A percentile compares a stretch with the other conserved stretches of the same genome.
These are phyloP conservation scores for Mizuhopecten yessoensis DNA, from an alignment of 1,140 invertebrate species.

Conservation along the genomic window DNA sequence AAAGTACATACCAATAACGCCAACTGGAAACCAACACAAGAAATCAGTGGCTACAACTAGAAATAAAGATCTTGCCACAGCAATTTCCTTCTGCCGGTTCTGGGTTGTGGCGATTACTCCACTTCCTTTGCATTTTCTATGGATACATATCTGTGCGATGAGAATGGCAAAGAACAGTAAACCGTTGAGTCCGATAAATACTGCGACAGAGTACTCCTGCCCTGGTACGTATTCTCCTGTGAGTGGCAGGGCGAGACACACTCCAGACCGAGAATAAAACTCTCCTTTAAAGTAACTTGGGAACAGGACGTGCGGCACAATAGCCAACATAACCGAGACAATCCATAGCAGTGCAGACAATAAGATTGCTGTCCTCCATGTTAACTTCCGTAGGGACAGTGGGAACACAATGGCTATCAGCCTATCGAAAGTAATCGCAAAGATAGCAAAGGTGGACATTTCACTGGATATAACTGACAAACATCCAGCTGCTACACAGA, in stretches of 20 bases:
- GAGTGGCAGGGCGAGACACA: slow-evolving; percentile 46
- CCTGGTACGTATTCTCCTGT: slow-evolving; percentile 5
- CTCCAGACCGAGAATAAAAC: slow-evolving; percentile 28
- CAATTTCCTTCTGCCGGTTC: slow-evolving; percentile 54
- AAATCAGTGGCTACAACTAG: slow-evolving; percentile 66
- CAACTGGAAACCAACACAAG: slow-evolving; percentile 71
- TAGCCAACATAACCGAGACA: background rate
- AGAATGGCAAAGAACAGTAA: background rate
- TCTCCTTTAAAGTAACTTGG: slow-evolving; percentile 20
- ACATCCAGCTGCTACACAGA: background rate
- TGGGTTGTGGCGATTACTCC: background rate
- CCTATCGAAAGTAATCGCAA: background rate
- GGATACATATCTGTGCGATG: background rate
- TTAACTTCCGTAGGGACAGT: background rate
- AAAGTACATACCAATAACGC: slow-evolving; percentile 61
- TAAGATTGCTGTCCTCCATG: background rate
- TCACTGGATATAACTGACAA: background rate
- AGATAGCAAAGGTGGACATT: too few species aligned
- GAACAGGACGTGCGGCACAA: background rate
- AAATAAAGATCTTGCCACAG: slow-evolving; percentile 60
- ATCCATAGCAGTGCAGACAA: background rate
- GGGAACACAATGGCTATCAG: slow-evolving; percentile 41
- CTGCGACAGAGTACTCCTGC: slow-evolving; percentile 50
- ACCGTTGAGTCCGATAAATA: slow-evolving; percentile 51
- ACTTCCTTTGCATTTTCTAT: background rate